Base-by-base conservation (phyloP, 2,888 invertebrate species). In the Melipona beecheii region DNA sequence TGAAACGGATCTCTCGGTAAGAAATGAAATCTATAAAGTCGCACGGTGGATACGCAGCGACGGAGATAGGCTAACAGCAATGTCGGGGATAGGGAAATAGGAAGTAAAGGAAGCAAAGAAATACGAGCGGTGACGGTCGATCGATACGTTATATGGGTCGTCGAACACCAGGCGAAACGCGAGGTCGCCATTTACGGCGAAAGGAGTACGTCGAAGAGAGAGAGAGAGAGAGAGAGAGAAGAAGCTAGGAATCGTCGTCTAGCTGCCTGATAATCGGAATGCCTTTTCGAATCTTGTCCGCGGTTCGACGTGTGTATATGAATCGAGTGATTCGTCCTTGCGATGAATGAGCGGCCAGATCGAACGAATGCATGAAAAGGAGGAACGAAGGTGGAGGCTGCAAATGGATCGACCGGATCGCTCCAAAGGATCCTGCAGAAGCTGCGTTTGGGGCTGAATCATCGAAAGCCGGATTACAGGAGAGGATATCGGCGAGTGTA, bases 1-100 rank as follows among this genome's bases (percentile, higher is more conserved):
- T 24, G 9, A 64, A 72, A 80, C 62, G 65, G 75, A 83, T 84
- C 71, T 43, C 36, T 43, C 74, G 52, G 64, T 69, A 79, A 79
- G 84, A 77, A 84, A 84, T 71, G 85, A 84, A 80, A 85, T 85
- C 80, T 84, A 80, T 80, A 85, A 85, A 76, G 75, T 74, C 69
- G 52, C 73, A 62, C 60, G 54, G 17, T 73, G 49, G 75, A 73
- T 75, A 79, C 64, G 64, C 69, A 72, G 79, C 43, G 60, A 73
- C 71, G 69, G 75, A 83, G 79, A 84, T 84, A 79, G 84, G 79
- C 79, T 84, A 84, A 84, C 79, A 84, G 84, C 79, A 79, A 73
- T 84, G 84, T 84, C 84, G 84, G 60, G 84, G 72, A 84, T 84
- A 79, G 75, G 79, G 84, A 79, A 75, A 84, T 84, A 54, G 69